phyloP scores from a whole-genome alignment of 30 jellyfish, hydroid and myxozoan genomes.

The Hydractinia echinata region DNA sequence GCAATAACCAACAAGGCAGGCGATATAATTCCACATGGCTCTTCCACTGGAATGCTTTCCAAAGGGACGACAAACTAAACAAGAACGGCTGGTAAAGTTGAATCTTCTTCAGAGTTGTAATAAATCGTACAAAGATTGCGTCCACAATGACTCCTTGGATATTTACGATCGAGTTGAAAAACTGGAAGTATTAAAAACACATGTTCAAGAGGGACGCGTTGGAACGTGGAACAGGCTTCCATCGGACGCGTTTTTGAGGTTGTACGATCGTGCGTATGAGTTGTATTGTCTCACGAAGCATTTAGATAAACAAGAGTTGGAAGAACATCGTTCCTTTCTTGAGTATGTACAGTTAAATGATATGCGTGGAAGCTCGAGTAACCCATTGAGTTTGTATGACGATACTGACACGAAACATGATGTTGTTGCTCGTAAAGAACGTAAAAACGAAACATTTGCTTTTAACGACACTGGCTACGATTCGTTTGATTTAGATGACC shows the following conservation, averaged over 20 bases:
- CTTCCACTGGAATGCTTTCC: neutral
- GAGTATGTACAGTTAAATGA: neutral
- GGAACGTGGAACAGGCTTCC: neutral
- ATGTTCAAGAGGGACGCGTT: constrained; percentile 1
- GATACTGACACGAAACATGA: neutral
- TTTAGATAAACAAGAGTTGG: neutral
- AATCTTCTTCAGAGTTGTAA: constrained; percentile 3
- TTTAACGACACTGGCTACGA: constrained; percentile 9
- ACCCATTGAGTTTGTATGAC: neutral
- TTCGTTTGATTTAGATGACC: neutral
- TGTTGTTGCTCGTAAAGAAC: neutral
- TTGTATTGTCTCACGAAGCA: neutral
- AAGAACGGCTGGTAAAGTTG: constrained; percentile 7
- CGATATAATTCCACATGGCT: too few species aligned
- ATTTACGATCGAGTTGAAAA: neutral
- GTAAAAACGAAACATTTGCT: too few species aligned
- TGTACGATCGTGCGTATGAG: neutral
- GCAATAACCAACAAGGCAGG: too few species aligned
- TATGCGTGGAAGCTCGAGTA: constrained; percentile 15
- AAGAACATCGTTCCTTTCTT: neutral
- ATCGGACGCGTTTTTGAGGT: neutral
- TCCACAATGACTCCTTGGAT: neutral
- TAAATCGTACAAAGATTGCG: neutral
- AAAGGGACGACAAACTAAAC: neutral
- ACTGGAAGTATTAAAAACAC: constrained; percentile 1